Evolutionary conservation across 2,888 invertebrate species (phyloP), one percentile per base, ranked within the genome.

Genomic region (Aleiodes leptofemur): DNA sequence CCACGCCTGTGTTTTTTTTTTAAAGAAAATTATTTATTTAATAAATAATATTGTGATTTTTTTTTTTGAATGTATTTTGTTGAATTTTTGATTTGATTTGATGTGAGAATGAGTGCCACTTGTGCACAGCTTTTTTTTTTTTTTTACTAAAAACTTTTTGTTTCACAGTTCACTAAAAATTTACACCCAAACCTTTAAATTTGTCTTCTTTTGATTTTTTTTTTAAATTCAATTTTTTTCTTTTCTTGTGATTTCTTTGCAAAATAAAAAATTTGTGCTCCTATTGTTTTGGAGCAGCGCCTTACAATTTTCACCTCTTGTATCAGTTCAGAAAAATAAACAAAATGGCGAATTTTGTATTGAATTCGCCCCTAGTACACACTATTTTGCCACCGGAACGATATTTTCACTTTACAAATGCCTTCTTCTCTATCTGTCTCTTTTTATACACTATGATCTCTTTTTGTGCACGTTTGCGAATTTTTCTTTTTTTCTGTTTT

Each of bases 311-410:
- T 61, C 43, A 64, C 64, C 64, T 43, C 34, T 51, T 31, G 51
- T 14, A 34, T 31, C 3, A 34, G 53, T 31, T 23, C 13, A 23
- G 34, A 51, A 94, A 94, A 94, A 94, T 94, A 94, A 94, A 94
- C 94, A 94, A 94, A 94, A 94, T 94, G 94, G 94, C 93, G 93
- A 43, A 83, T 83, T 83, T 1, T 23, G 76, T 13, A 14, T 64
- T 71, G 64, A 66, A 56, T 74, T 23, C 74, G 56, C 56, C 74
- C 56, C 56, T 55, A 29, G 70, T 70, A 11, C 23, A 69, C 56
- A 29, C 56, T 34, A 56, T 43, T 43, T 70, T 43, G 56, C 43
- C 43, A 23, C 64, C 43, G 43, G 43, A 23, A 43, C 43, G 43
- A 64, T 23, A 48, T 38, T 14, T 48, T 16, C 64, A 48, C 64